Conservation (phyloP, 2,797 vertebrate genomes). For the Crenichthys baileyi region DNA sequence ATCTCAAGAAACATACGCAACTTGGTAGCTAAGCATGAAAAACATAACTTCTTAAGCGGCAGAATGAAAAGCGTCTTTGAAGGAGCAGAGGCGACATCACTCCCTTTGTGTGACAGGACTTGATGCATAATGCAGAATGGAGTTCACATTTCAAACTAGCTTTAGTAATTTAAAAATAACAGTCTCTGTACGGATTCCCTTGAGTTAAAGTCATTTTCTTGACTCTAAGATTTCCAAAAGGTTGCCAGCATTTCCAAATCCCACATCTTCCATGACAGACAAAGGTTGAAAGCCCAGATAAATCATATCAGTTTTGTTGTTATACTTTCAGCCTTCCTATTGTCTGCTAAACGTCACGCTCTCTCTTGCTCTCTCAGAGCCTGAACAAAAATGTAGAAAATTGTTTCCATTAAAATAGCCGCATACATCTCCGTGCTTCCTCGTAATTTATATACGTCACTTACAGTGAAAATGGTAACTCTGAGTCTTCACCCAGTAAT, state of each 20-base stretch:
- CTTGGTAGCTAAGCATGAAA: not conserved
- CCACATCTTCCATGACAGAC: not conserved
- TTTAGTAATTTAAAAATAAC: not conserved
- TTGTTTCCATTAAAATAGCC: not conserved
- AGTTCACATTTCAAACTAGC: not conserved
- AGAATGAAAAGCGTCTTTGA: not conserved
- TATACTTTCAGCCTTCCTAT: not conserved
- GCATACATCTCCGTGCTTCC: not conserved
- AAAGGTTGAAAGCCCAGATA: not conserved
- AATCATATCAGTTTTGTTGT: not conserved
- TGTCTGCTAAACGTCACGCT: not conserved
- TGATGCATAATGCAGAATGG: not conserved
- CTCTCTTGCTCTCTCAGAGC: not conserved
- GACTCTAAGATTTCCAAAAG: not conserved
- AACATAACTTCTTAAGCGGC: not conserved
- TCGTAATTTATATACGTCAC: not conserved
- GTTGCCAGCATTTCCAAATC: not conserved
- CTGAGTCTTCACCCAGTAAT: not conserved
- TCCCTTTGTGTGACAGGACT: too few relatives aligned
- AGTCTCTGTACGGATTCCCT: not conserved
- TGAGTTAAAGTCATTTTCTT: not conserved
- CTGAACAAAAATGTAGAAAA: not conserved
- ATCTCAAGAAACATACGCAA: slow-evolving; percentile 16
- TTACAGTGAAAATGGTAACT: not conserved
- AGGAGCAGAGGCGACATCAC: not conserved